Percentiles rank a stretch among this genome's conserved stretches.
Conservation (phyloP, 2,113 vertebrate genomes). For the Chaetodon trifascialis region DNA sequence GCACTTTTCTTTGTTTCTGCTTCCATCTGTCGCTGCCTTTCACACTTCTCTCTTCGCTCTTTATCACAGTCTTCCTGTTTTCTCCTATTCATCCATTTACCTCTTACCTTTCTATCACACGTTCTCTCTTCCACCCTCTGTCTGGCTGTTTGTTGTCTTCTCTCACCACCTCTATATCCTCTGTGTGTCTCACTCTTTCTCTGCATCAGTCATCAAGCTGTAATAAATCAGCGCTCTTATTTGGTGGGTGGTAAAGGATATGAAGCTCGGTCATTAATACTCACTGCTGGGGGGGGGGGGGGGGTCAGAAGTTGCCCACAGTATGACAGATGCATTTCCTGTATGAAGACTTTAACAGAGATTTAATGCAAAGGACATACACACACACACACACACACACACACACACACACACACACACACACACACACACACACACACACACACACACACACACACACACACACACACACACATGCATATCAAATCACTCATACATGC, state of each 20-base stretch:
- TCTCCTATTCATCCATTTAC: slow-evolving; percentile 55
- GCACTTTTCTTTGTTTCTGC: slow-evolving; percentile 65
- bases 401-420: slow-evolving; percentile 40
- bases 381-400: neutral
- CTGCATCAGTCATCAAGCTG: slow-evolving; percentile 57
- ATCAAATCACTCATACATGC: slow-evolving; percentile 50
- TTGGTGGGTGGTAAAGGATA: slow-evolving; percentile 66
- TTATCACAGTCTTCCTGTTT: slow-evolving; percentile 56
- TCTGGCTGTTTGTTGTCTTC: slow-evolving; percentile 36
- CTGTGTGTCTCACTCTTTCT: slow-evolving; percentile 20
- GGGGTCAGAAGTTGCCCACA: slow-evolving; percentile 53
- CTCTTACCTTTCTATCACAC: slow-evolving; percentile 35
- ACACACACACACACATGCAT: slow-evolving; percentile 23
- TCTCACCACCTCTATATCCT: slow-evolving; percentile 35
- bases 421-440: too few species aligned
- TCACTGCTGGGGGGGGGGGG: slow-evolving; percentile 8
- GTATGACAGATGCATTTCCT: slow-evolving; percentile 51
- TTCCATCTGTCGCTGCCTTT: slow-evolving; percentile 56
- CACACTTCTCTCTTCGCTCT: slow-evolving; percentile 37
- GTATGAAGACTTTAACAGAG: slow-evolving; percentile 41
- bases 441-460: neutral
- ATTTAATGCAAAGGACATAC: slow-evolving; percentile 35
- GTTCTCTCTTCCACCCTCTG: slow-evolving; percentile 21
- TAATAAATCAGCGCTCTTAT: slow-evolving; percentile 70
- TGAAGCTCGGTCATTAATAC: slow-evolving; percentile 56